phyloP scores from a whole-genome alignment of 2,888 invertebrate species.

The Xestia xanthographa region DNA sequence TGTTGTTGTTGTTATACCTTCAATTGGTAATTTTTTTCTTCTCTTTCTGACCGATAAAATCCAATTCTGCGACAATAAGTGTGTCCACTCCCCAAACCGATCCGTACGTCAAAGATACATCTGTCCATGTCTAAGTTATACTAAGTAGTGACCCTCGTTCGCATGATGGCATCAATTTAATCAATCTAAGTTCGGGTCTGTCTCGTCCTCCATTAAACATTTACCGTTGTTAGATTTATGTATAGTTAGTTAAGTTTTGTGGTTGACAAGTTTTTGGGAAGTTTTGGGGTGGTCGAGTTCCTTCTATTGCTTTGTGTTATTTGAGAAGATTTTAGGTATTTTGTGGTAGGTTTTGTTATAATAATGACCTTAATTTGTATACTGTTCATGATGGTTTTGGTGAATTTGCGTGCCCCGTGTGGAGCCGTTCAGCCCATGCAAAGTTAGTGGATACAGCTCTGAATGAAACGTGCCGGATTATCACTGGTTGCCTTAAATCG shows the following conservation, averaged over 20 bases:
- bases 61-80: neutral
- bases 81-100: neutral
- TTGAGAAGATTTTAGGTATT: neutral
- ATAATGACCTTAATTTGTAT: neutral
- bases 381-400: neutral
- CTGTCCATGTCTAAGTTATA: conserved; percentile 26
- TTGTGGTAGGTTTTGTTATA: neutral
- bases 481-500: no score
- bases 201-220: conserved; percentile 54
- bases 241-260: conserved; percentile 22
- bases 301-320: conserved; percentile 26
- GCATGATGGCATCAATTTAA: conserved; percentile 56
- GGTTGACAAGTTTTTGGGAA: conserved; percentile 27
- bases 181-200: conserved; percentile 52
- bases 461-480: no score
- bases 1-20: no score
- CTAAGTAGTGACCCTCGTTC: conserved; percentile 50
- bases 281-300: conserved; percentile 1
- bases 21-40: no score
- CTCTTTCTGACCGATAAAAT: neutral
- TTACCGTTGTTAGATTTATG: conserved; percentile 20
- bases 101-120: conserved; percentile 34
- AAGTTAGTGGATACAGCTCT: no score
- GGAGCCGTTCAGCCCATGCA: no score
- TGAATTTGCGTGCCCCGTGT: no score